phyloP scores from a whole-genome alignment of 2,888 invertebrate species.

The Yponomeuta plumbellus region DNA sequence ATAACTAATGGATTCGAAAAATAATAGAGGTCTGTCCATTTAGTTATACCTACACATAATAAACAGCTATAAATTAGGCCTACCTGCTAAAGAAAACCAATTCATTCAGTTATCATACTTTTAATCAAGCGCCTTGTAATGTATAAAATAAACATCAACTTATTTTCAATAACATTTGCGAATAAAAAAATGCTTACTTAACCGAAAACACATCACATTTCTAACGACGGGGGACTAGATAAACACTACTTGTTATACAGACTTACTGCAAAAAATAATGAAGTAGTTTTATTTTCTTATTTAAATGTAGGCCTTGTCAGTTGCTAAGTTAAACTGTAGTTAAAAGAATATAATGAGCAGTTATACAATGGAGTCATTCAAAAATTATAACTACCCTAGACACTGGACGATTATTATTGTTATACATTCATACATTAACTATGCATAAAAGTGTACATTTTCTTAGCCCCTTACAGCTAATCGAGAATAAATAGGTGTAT shows the following conservation, averaged over 20 bases:
- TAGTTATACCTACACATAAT: no score
- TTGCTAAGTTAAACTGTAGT: background rate
- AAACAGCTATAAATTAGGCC: background rate
- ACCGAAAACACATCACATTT: constrained; percentile 36
- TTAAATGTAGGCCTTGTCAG: constrained; percentile 14
- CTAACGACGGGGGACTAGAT: constrained; percentile 30
- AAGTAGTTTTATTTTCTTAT: background rate
- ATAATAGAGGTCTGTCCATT: no score
- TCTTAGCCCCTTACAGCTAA: constrained; percentile 1
- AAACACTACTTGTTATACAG: constrained; percentile 26
- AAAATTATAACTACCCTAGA: constrained; percentile 23
- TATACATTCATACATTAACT: constrained; percentile 23
- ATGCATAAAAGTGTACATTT: constrained; percentile 15
- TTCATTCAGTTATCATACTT: constrained; percentile 6
- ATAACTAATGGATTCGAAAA: no score
- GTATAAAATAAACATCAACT: background rate
- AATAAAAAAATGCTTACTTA: background rate
- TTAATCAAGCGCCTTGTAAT: constrained; percentile 6
- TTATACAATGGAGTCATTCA: background rate
- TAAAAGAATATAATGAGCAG: background rate
- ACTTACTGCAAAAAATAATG: constrained; percentile 28
- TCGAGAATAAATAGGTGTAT: constrained; percentile 13
- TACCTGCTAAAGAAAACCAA: background rate
- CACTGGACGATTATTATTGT: constrained; percentile 31
- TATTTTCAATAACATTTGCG: background rate